phyloP scores from a whole-genome alignment of 2,113 vertebrate genomes.

The Neodon shergylaensis region DNA sequence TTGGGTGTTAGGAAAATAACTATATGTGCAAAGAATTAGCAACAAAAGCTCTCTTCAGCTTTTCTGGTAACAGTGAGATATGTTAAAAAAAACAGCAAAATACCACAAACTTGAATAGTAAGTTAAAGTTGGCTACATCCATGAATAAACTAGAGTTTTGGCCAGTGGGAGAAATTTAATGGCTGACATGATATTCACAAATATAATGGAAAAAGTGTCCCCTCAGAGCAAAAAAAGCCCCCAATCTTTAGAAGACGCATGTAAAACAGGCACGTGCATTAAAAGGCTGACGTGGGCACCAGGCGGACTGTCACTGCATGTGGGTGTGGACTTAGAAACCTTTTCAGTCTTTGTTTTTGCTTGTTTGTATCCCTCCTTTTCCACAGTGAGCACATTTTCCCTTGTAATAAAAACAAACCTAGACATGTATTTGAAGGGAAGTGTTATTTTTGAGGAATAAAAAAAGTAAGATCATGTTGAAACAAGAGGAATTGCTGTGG shows the following conservation, averaged over 20 bases:
- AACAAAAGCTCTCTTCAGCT: background rate
- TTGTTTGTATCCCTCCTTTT: constrained; percentile 6
- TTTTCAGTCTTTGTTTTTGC: constrained; percentile 4
- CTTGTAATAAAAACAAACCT: background rate
- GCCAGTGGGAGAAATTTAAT: background rate
- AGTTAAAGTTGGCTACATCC: background rate
- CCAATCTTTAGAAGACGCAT: background rate
- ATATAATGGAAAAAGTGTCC: background rate
- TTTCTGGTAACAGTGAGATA: background rate
- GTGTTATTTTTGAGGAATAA: background rate
- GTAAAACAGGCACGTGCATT: background rate
- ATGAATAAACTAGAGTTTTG: constrained; percentile 2
- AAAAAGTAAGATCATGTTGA: background rate
- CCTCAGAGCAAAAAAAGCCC: background rate
- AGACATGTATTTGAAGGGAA: background rate
- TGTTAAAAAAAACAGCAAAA: background rate
- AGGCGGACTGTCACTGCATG: background rate
- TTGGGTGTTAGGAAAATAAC: background rate
- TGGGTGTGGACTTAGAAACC: background rate
- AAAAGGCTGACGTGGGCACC: background rate
- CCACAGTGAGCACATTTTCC: background rate
- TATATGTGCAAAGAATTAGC: background rate
- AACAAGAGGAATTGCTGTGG: background rate
- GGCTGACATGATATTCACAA: background rate
- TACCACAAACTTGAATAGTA: background rate